Evolutionary conservation across 2,888 invertebrate genomes (phyloP).

Genomic region (Cephus runcator): DNA sequence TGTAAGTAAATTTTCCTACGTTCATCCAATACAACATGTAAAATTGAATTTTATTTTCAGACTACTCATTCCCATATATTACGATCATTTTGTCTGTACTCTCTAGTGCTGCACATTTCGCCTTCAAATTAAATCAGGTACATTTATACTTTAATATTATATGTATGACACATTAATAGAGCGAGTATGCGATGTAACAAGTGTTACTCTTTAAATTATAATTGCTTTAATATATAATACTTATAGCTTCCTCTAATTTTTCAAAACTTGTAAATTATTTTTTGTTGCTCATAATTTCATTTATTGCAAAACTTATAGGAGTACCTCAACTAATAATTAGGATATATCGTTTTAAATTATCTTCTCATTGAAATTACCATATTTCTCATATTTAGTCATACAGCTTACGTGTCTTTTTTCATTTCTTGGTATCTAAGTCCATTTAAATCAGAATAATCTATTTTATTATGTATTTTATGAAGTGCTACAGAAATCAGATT

Average conservation of each 20-base stretch:
- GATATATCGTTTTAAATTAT: neutral
- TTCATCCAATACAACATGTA: constrained; percentile 8
- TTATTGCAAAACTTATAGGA: neutral
- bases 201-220: neutral
- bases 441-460: too few species aligned
- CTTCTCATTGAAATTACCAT: neutral
- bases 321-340: neutral
- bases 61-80: constrained; percentile 94
- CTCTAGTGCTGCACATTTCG: constrained; percentile 93
- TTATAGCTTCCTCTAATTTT: neutral
- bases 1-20: constrained; percentile 72
- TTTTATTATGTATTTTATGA: too few species aligned
- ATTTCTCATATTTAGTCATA: neutral
- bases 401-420: neutral
- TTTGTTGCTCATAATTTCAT: neutral
- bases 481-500: too few species aligned
- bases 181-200: neutral
- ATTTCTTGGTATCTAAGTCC: neutral
- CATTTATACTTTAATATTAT: neutral
- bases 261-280: neutral
- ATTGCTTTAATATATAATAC: neutral
- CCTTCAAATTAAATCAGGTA: constrained; percentile 85
- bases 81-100: constrained; percentile 91
- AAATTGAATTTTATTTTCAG: constrained; percentile 69
- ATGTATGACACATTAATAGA: neutral